A percentile compares a stretch with the other conserved stretches of the same genome.
Evolutionary conservation across 2,797 vertebrate species (phyloP).

Genomic region (Xenopus petersii): DNA sequence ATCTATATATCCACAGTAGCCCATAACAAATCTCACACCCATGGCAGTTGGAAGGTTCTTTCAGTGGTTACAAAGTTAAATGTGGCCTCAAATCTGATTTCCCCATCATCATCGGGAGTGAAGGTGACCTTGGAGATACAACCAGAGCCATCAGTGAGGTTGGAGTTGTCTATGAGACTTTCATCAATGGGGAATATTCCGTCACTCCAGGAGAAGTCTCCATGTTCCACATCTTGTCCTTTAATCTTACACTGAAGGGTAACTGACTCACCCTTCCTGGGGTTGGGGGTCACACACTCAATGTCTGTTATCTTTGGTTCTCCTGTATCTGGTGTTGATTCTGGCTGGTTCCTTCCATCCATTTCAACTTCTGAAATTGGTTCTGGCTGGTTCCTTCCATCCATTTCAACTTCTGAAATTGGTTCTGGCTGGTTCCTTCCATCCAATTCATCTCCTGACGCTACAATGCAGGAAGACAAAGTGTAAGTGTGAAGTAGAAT

Average conservation of each 20-base stretch:
- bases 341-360: too few species aligned
- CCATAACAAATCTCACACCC: not conserved
- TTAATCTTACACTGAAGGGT: not conserved
- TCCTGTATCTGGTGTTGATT: too few species aligned
- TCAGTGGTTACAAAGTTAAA: slow-evolving; percentile 17
- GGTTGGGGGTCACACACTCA: too few species aligned
- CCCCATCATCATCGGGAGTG: slow-evolving; percentile 21
- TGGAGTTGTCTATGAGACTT: not conserved
- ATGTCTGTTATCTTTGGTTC: too few species aligned
- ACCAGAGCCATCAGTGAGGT: slow-evolving; percentile 15
- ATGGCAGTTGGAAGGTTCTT: slow-evolving; percentile 9
- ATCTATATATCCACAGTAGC: not conserved
- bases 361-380: too few species aligned
- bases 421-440: too few species aligned
- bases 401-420: too few species aligned
- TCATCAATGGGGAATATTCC: slow-evolving; percentile 5
- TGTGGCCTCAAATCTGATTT: slow-evolving; percentile 4
- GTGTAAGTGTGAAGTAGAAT: too few species aligned
- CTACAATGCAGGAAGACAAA: too few species aligned
- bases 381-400: too few species aligned
- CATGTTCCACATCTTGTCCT: not conserved
- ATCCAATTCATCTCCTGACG: too few species aligned
- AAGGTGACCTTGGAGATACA: slow-evolving; percentile 14
- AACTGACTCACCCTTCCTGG: not conserved
- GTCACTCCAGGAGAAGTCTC: slow-evolving; percentile 15